Evolutionary conservation across 2,888 invertebrate genomes (phyloP), one percentile per base, ranked within the genome.

Genomic region (Limnephilus lunatus): DNA sequence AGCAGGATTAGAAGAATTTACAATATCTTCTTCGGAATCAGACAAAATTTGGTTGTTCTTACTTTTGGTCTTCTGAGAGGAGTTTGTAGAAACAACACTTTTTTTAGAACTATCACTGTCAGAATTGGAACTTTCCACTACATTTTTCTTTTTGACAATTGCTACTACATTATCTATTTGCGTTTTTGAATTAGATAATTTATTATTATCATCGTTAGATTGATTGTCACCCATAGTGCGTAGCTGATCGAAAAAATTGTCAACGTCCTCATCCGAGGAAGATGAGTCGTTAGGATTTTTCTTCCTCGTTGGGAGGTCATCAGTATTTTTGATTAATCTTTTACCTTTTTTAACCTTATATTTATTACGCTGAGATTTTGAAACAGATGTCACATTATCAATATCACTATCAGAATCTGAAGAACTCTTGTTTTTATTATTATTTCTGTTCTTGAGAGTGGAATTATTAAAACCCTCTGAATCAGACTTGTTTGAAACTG

Each of bases 251-350:
- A 93, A 93, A 15, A 93, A 91, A 48, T 93, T 91, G 30, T 93
- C 93, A 53, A 89, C 91, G 32, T 93, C 93, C 80, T 92, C 92
- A 39, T 93, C 92, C 3, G 93, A 93, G 11, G 92, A 92, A n/a
- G 85, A 85, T 35, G 80, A 89, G 30, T 53, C 30, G 25, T 30
- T 48, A 32, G 30, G 12, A 90, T 19, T 31, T 89, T 80, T 82
- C 68, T 53, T 30, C 35, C 35, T 81, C 80, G 82, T 90, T 44
- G 35, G 80, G n/a, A 25, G 53, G 25, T 68, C 53, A 68, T 68
- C 25, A 25, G 82, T 39, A 90, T 83, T 83, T 48, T 83, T 90
- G 19, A 11, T 53, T 85, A 82, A 85, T 85, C 31, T 85, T 30
- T 68, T 32, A 44, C 83, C 44, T 30, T 90, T 81, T 15, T 82